Evolutionary conservation across 2,113 vertebrate genomes (phyloP), one percentile per base, ranked within the genome.

Genomic region (Oryzias melastigma): DNA sequence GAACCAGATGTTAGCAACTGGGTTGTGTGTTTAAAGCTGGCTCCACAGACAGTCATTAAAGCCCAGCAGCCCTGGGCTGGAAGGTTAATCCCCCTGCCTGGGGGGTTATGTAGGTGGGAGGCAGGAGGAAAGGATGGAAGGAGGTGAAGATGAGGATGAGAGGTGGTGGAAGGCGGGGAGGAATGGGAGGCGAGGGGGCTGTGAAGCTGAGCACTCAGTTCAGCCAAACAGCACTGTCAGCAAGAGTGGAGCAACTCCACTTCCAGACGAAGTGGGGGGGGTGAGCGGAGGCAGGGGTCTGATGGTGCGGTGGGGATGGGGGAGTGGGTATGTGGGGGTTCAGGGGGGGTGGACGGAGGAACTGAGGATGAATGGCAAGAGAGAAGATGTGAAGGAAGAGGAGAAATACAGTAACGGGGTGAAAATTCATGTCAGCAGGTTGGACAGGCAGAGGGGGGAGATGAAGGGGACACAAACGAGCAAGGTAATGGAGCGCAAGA

Each of bases 1-100:
- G 82, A 78, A 68, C 84, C 85, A 90, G 85, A 85, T 90, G 89
- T 88, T 86, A 85, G 84, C 85, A 89, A 83, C 86, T 90, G 85
- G 79, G 54, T 54, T 71, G 76, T 85, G 82, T 84, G 84, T 74
- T 71, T 64, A n/a, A 66, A 60, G 65, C 62, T 45, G 62, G 66
- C 73, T 81, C 75, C 75, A 80, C 81, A 83, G 80, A 87, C 82
- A 85, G 85, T 87, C 90, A 90, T 91, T 91, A 90, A 52, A 85
- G 85, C 80, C 75, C 70, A 83, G 80, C 69, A 85, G 82, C 84
- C 73, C 71, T 51, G 74, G 77, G 88, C 77, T 82, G 71, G 68
- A 79, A 91, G 89, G 85, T 90, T 89, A 88, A 89, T 89, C 82
- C 86, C 79, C 77, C 73, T 14, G 75, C 84, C 78, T 80, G 68